Evolutionary conservation across 2,888 invertebrate genomes (phyloP).

Genomic region (Leptarthrus brevirostris): DNA sequence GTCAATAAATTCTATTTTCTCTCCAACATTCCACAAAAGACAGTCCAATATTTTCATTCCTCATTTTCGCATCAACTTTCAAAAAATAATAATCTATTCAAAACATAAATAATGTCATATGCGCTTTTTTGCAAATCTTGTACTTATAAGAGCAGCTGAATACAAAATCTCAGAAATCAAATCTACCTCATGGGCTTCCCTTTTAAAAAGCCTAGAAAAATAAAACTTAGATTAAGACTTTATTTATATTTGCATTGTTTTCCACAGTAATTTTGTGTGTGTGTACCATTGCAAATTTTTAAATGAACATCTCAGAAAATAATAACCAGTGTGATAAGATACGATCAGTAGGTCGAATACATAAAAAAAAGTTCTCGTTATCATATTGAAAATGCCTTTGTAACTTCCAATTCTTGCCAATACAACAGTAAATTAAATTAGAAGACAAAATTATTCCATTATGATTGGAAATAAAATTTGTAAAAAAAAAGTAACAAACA

Average conservation of each 20-base stretch:
- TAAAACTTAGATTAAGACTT: conserved; percentile 37
- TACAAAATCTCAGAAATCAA: not conserved
- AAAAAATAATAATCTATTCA: no score
- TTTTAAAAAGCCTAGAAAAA: conserved; percentile 6
- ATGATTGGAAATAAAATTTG: conserved; percentile 1
- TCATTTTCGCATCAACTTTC: not conserved
- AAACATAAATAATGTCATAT: no score
- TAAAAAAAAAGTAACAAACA: not conserved
- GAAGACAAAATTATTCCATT: conserved; percentile 8
- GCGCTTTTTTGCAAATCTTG: not conserved
- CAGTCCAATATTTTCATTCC: not conserved
- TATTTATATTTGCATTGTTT: conserved; percentile 43
- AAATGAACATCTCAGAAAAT: not conserved
- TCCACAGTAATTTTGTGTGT: conserved; percentile 22
- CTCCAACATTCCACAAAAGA: not conserved
- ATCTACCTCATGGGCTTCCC: conserved; percentile 34
- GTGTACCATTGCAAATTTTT: conserved; percentile 27
- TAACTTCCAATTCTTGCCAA: conserved; percentile 45
- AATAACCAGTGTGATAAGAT: conserved; percentile 13
- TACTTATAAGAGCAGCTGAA: conserved; percentile 42
- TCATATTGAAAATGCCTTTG: conserved; percentile 40
- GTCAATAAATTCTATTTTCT: no score
- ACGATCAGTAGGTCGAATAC: not conserved
- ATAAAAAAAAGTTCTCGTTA: conserved; percentile 19
- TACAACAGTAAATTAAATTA: conserved; percentile 7